Percentiles rank a stretch among this genome's conserved stretches.
phyloP scores from a whole-genome alignment of 2,888 invertebrate species.

The Torymus auratus region DNA sequence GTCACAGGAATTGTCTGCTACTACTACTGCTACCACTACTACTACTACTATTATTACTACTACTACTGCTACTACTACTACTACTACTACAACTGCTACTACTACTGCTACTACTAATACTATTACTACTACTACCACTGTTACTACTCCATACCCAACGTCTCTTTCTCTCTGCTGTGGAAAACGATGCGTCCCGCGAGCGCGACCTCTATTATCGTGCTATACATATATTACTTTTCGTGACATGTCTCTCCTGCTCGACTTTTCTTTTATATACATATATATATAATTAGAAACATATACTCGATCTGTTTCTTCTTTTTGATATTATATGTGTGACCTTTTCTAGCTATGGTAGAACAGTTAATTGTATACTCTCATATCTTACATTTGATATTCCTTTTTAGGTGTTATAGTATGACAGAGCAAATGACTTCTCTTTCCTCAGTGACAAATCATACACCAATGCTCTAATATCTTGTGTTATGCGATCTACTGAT shows the following conservation, averaged over 20 bases:
- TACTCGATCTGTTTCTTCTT: conserved; percentile 33
- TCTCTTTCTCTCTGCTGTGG: conserved; percentile 35
- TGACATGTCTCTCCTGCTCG: conserved; percentile 26
- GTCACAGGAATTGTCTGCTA: too few species aligned
- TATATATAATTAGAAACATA: conserved; percentile 10
- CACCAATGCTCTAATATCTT: not conserved
- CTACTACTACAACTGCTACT: too few species aligned
- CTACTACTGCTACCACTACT: too few species aligned
- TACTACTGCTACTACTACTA: too few species aligned
- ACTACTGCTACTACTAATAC: too few species aligned
- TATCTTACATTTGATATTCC: conserved; percentile 10
- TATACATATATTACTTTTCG: not conserved
- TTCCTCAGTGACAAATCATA: not conserved
- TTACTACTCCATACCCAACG: not conserved
- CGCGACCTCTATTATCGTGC: not conserved
- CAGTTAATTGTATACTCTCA: conserved; percentile 21
- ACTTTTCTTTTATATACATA: conserved; percentile 4
- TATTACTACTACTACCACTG: too few species aligned
- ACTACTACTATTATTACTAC: too few species aligned
- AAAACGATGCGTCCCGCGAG: not conserved
- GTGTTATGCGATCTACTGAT: conserved; percentile 12
- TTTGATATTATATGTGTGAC: conserved; percentile 42
- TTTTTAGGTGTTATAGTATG: conserved; percentile 36
- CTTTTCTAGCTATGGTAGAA: conserved; percentile 43
- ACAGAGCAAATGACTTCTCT: conserved; percentile 13